phyloP scores from a whole-genome alignment of 2,113 vertebrate species.

The Aleadryas rufinucha region DNA sequence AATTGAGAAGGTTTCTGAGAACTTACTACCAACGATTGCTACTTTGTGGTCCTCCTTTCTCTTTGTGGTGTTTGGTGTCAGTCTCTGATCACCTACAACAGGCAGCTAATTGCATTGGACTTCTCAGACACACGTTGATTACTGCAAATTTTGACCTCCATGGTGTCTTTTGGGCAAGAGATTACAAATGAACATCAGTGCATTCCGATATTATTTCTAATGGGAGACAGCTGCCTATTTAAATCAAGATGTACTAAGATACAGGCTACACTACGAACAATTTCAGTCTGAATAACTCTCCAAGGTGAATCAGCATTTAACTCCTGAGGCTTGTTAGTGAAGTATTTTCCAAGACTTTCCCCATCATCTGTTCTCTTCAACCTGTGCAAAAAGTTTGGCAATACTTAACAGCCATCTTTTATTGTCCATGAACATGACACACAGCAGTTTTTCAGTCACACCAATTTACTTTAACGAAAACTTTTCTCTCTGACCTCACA shows the following conservation, averaged over 20 bases:
- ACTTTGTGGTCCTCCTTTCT: not conserved
- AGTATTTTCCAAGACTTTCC: not conserved
- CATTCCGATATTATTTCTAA: not conserved
- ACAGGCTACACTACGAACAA: not conserved
- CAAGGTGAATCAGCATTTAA: not conserved
- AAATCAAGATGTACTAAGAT: not conserved
- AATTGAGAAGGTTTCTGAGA: not conserved
- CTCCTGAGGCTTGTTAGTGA: not conserved
- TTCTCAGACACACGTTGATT: not conserved
- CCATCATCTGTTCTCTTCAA: not conserved
- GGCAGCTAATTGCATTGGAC: not conserved
- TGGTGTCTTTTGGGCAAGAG: not conserved
- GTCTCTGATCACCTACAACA: not conserved
- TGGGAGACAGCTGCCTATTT: not conserved
- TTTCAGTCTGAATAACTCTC: not conserved
- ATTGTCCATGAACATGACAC: not conserved
- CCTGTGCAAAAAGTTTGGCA: not conserved
- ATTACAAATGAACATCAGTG: not conserved
- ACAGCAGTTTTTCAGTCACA: not conserved
- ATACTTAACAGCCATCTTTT: not conserved
- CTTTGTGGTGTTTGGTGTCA: not conserved
- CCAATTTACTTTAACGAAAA: not conserved
- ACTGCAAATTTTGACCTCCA: not conserved
- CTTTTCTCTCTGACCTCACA: not conserved
- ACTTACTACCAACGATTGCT: rapidly evolving